Evolutionary conservation across 2,797 vertebrate genomes (phyloP), one percentile per base, ranked within the genome.

Genomic region (Aplochiton taeniatus): DNA sequence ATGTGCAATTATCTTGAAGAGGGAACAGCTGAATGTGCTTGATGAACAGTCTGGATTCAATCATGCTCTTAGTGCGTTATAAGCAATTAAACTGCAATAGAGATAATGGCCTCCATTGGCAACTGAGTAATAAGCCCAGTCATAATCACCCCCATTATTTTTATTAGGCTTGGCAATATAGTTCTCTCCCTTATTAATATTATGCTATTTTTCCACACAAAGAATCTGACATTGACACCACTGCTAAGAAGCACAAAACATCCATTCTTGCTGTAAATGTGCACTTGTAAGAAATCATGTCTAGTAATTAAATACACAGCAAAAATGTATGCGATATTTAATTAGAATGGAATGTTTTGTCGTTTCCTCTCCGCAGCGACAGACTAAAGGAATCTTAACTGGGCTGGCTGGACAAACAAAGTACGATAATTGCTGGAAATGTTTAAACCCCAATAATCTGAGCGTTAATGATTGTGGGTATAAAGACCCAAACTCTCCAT

Each of bases 61-160:
- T 92, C 90, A 92, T 85, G 88, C 89, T 91, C 89, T 89, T 90
- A 90, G 87, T 83, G 87, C 74, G 89, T 91, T 92, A 90, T 90
- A 91, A 90, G 90, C 91, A 92, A 93, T 93, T 93, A 93, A 92
- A 92, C 87, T 78, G 90, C 87, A 91, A 93, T 93, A 90, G 83
- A 91, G 90, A 92, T 92, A 92, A 93, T 91, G 87, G 88, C 83
- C 80, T 91, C 83, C 89, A 88, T 86, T 87, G 88, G 87, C 88
- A 87, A 89, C 87, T 86, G 85, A 86, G 89, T 92, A 88, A 92
- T 93, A 90, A 92, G 91, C 88, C 88, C 69, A 80, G 87, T 89
- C 87, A 90, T 92, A 92, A 92, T 92, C 90, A 89, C 87, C 88
- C 84, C 87, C 89, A 91, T 91, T 91, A 91, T 89, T 91, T 91